phyloP scores from a whole-genome alignment of 2,888 invertebrate species.

The Dicycla oo region DNA sequence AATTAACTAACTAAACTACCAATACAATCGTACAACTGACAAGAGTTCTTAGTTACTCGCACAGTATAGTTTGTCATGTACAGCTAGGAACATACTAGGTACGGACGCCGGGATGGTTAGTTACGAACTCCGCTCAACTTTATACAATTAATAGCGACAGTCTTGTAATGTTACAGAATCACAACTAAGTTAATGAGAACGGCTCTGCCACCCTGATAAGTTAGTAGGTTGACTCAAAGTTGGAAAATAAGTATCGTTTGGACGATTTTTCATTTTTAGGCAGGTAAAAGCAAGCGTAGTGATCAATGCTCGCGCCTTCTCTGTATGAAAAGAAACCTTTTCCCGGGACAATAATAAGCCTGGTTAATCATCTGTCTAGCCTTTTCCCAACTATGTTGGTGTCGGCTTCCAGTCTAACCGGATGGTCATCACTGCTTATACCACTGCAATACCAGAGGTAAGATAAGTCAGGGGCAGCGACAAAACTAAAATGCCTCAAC shows the following conservation, averaged over 20 bases:
- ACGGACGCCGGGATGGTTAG: slow-evolving; percentile 22
- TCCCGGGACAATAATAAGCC: too few species aligned
- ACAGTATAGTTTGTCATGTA: slow-evolving; percentile 27
- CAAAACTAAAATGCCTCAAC: too few species aligned
- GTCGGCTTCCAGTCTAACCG: too few species aligned
- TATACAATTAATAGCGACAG: slow-evolving; percentile 48
- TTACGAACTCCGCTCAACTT: slow-evolving; percentile 56
- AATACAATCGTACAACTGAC: not conserved
- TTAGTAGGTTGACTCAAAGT: slow-evolving; percentile 5
- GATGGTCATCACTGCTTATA: too few species aligned
- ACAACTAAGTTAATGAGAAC: slow-evolving; percentile 39
- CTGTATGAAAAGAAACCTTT: too few species aligned
- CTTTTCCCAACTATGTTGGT: too few species aligned
- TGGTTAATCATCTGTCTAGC: too few species aligned
- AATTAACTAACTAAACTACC: not conserved
- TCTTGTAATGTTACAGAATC: slow-evolving; percentile 42
- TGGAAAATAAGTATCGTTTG: not conserved
- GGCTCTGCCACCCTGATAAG: slow-evolving; percentile 12
- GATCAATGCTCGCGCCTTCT: too few species aligned
- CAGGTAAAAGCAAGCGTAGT: not conserved
- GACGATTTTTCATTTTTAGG: not conserved
- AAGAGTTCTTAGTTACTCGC: not conserved
- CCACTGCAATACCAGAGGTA: too few species aligned
- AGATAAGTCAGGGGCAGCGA: too few species aligned
- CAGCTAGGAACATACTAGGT: not conserved